Evolutionary conservation across 2,888 invertebrate species (phyloP), one percentile per base, ranked within the genome.

Genomic region (Sepioteuthis lessoniana): DNA sequence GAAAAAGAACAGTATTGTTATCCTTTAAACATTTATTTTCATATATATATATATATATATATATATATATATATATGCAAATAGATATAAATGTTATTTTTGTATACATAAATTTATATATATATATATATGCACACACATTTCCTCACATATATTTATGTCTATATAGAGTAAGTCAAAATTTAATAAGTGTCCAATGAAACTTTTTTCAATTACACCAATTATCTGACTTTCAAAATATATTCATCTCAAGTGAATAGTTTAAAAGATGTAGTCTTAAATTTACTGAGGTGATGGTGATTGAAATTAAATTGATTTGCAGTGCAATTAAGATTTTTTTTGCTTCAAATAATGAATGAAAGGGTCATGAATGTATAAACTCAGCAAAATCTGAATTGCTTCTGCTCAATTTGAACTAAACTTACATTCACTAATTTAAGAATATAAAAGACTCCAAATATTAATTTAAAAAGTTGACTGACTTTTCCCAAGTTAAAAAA

Each of bases 221-320:
- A 76, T 76, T 76, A 76, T 76, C n/a, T 35, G 13, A 35, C 76
- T 76, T 35, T 76, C 76, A 76, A 76, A 76, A 76, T 76, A 76
- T 76, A 76, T 76, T 76, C n/a, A 76, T 2, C n/a, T 76, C 16
- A 76, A 35, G 21, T 76, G n/a, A 76, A 76, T 76, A n/a, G 25
- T n/a, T 35, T 76, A 13, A n/a, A n/a, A n/a, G 35, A 76, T 35
- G 13, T 16, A 76, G 76, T 76, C n/a, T 76, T 13, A n/a, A n/a
- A 16, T 76, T 35, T 76, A 76, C 10, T n/a, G 16, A 76, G n/a
- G 35, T 76, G 76, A 76, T 76, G 76, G 8, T n/a, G 13, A n/a
- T 76, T 76, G 76, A 76, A 35, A 76, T 76, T 76, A 76, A 35
- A 76, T 76, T 76, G 76, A 76, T 76, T 76, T 76, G 76, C n/a